Base-by-base conservation (phyloP, 2,113 vertebrate species). In the Narcine bancroftii region DNA sequence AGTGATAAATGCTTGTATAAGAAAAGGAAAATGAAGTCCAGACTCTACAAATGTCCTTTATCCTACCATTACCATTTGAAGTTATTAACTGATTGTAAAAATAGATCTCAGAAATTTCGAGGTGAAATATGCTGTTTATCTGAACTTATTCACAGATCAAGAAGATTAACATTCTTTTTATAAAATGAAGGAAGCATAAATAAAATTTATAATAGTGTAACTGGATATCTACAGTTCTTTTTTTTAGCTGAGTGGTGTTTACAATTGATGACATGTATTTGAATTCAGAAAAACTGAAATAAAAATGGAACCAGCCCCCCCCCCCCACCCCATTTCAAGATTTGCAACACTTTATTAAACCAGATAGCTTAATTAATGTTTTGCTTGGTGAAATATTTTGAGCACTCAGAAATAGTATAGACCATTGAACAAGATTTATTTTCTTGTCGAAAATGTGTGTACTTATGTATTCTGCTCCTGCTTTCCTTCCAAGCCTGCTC, bases 151-250 rank as follows among this genome's bases (percentile, higher is more conserved):
- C 95, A 76, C 92, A 93, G 73, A 45, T 93, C 92, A 94, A 93
- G 94, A 85, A 94, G 93, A 93, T 95, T 92, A 93, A 93, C 24
- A 3, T 2, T 19, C 75, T 72, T 66, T 93, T 93, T 92, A 94
- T 92, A 91, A 94, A 94, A 93, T 93, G 93, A 94, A 95, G 94
- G 92, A 91, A 93, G 92, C 93, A 93, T 93, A 93, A 94, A 93
- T 92, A 93, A 63, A 77, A 42, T 11, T 29, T 42, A 77, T 33
- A 42, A 69, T 15, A 15, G 63, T 15, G 4, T 17, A 39, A 69
- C 3, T 26, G 21, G 66, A 17, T 91, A 69, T 91, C 45, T 91
- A 45, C 9, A 29, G 65, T 69, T 11, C 66, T 69, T 91, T 69
- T 45, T 69, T 91, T 60, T 0, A 60, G 10, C 26, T 42, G 65